Evolutionary conservation across 2,888 invertebrate species (phyloP).

Genomic region (Eudemis profundana): DNA sequence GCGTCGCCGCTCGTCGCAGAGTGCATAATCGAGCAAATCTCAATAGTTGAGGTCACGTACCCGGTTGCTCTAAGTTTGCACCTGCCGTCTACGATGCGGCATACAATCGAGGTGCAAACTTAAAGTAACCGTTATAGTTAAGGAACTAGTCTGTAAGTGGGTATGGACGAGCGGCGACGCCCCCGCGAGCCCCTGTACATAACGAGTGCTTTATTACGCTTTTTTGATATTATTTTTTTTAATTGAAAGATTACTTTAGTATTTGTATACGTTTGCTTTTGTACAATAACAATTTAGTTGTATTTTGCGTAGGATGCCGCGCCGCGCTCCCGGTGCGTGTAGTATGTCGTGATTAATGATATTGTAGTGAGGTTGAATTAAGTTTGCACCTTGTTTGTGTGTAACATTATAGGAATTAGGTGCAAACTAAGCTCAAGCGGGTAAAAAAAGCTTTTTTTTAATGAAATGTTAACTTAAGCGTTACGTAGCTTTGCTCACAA

Average conservation of each 20-base stretch:
- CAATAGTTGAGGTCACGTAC: constrained; percentile 10
- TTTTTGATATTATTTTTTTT: constrained; percentile 75
- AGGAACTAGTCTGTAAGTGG: constrained; percentile 7
- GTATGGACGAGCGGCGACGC: constrained; percentile 34
- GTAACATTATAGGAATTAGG: too few species aligned
- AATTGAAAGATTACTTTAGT: constrained; percentile 57
- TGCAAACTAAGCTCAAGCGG: too few species aligned
- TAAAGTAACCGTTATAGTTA: not conserved
- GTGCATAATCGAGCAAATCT: constrained; percentile 1
- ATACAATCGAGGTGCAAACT: too few species aligned
- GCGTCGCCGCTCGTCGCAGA: not conserved
- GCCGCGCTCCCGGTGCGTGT: not conserved
- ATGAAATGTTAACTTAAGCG: too few species aligned
- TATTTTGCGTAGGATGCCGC: constrained; percentile 31
- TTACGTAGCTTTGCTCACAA: too few species aligned
- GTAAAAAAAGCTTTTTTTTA: too few species aligned
- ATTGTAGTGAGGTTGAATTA: too few species aligned
- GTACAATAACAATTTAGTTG: constrained; percentile 53
- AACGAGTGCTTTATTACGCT: constrained; percentile 81
- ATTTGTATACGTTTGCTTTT: constrained; percentile 67
- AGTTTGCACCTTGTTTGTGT: too few species aligned
- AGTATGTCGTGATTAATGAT: not conserved
- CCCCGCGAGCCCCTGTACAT: constrained; percentile 66
- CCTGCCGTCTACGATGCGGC: too few species aligned
- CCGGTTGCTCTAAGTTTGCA: not conserved